Evolutionary conservation across 2,113 vertebrate genomes (phyloP).

Genomic region (Gracilinanus agilis): DNA sequence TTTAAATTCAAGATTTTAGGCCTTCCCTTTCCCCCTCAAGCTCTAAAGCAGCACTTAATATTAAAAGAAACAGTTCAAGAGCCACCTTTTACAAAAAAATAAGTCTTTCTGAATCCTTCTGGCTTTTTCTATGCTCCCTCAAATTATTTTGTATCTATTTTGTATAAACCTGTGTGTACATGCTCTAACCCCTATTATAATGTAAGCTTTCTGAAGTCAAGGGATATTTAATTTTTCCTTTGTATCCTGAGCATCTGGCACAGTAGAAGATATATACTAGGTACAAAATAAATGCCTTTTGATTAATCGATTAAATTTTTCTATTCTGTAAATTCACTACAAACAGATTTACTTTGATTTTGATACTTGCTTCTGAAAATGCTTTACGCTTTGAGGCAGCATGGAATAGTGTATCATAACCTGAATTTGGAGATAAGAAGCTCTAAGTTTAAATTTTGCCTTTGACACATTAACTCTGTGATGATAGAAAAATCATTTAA

Average conservation of each 20-base stretch:
- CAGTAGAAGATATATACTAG: not conserved
- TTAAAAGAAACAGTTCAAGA: constrained; percentile 27
- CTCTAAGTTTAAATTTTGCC: not conserved
- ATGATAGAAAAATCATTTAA: not conserved
- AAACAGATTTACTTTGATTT: constrained; percentile 60
- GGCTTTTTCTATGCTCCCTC: not conserved
- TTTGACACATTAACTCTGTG: not conserved
- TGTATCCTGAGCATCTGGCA: not conserved
- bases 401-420: not conserved
- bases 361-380: constrained; percentile 60
- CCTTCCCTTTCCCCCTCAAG: constrained; percentile 8
- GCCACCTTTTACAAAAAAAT: not conserved
- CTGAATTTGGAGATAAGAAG: not conserved
- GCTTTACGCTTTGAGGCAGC: constrained; percentile 10
- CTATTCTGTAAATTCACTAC: constrained; percentile 63
- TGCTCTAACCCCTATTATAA: not conserved
- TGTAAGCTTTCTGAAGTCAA: not conserved
- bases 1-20: constrained; percentile 51
- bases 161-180: not conserved
- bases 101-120: not conserved
- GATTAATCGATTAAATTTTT: not conserved
- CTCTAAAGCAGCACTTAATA: constrained; percentile 54
- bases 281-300: not conserved
- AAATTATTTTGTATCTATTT: not conserved
- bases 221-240: not conserved